Evolutionary conservation across 2,888 invertebrate species (phyloP), one percentile per base, ranked within the genome.

Genomic region (Ichneumoninae sp.): DNA sequence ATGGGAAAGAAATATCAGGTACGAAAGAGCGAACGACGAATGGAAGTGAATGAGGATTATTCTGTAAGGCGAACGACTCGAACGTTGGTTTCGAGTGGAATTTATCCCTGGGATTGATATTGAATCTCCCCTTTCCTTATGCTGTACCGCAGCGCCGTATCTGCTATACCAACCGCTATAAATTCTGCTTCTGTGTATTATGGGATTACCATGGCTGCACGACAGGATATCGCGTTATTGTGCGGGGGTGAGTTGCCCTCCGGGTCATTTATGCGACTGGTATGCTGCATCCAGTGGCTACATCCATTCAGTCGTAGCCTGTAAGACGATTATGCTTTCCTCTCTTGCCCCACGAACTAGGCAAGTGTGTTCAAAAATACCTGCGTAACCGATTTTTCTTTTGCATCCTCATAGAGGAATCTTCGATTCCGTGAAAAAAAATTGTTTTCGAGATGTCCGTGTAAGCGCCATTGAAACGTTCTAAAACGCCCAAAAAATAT

Each of bases 111-210:
- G 60, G 69, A 63, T 74, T 83, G 60, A 83, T 73, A 47, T 65
- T n/a, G 50, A 75, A 70, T 52, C 47, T 65, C 36, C 47, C 30
- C 54, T 70, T 79, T 52, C 63, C 60, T 57, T 1, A 16, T 26
- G 65, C 54, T 69, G 13, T 36, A 57, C 33, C 10, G 44, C 36
- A 74, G 8, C 16, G 7, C 26, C 8, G 54, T 54, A 36, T 66
- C 52, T 3, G 8, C 65, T 30, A 30, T 30, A 26, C 1, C 19
- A 22, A 47, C 16, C 33, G 54, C 36, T 19, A 74, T 65, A 70
- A 80, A 75, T 75, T 71, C 22, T 70, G 44, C 19, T 60, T 71
- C 50, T 22, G 10, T 75, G 40, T 71, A 83, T 83, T 80, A 83
- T 83, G 30, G 71, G 71, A 80, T 83, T 80, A 79, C 68, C 65